Base-by-base conservation (phyloP, 2,113 vertebrate species). In the Eudyptes chrysolophus region DNA sequence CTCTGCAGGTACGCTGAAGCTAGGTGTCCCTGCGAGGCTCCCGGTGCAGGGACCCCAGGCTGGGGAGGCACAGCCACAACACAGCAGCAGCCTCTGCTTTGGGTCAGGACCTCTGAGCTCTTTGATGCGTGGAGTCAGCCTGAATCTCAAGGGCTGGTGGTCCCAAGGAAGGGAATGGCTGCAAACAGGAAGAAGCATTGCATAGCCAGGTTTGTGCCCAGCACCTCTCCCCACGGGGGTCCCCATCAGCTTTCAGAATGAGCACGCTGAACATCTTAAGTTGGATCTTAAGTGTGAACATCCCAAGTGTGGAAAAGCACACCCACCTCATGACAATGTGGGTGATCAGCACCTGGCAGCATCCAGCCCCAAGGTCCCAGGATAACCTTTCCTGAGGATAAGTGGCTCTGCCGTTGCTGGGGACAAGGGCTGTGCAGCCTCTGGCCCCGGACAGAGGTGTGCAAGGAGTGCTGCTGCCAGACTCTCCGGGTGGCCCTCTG, bases 401-500 rank as follows among this genome's bases (percentile, higher is more conserved):
- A 83, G 42, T 11, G 27, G 19, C 27, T 70, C 51, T 58, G 46
- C 78, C 81, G n/a, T 36, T 65, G 44, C 60, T 78, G 79, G 34
- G 16, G 16, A 62, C n/a, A 68, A 71, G 13, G 8, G 16, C 46
- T 7, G 14, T 46, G 52, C n/a, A 76, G 48, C 27, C 24, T 49
- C 61, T 9, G 22, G 71, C 21, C 71, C 13, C 0, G 0, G 46
- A 16, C 34, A 51, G 58, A 76, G 7, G 14, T n/a, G 54, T 42
- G 21, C 71, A 65, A 64, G 34, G 34, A 70, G 16, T 27, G 34
- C 42, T 76, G 75, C 42, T 46, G 7, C 13, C 86, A 51, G 61
- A n/a, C 11, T 21, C 52, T 62, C 20, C n/a, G n/a, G 38, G 48
- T 81, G 42, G 32, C 27, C 38, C 17, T 13, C 25, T 60, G 52